Evolutionary conservation across 2,888 invertebrate genomes (phyloP).

Genomic region (Macrosoma leucophasiata): DNA sequence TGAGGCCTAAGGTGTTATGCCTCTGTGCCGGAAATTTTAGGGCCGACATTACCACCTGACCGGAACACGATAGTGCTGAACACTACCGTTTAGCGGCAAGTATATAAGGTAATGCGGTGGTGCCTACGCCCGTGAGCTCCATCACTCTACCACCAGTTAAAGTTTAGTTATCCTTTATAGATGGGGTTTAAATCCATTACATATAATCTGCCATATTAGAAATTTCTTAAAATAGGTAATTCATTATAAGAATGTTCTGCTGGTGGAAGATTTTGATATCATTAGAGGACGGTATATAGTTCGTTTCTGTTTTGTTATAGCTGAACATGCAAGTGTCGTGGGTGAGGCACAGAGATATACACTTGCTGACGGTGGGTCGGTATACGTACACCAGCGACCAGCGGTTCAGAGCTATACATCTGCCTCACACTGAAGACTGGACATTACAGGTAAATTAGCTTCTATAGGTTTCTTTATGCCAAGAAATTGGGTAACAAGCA

Average conservation of each 20-base stretch:
- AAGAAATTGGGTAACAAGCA: constrained; percentile 1
- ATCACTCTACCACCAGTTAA: too few species aligned
- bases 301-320: constrained; percentile 42
- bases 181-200: constrained; percentile 80
- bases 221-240: constrained; percentile 73
- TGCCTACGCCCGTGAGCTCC: too few species aligned
- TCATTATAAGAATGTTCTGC: constrained; percentile 77
- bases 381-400: constrained; percentile 96
- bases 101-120: too few species aligned
- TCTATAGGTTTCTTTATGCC: constrained; percentile 1
- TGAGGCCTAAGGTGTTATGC: too few species aligned
- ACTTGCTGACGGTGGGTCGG: constrained; percentile 90
- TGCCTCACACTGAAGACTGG: constrained; percentile 92
- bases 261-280: constrained; percentile 74
- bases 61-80: too few species aligned
- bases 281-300: constrained; percentile 71
- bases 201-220: constrained; percentile 77
- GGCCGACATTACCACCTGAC: too few species aligned
- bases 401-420: constrained; percentile 90
- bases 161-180: constrained; percentile 80
- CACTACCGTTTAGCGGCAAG: too few species aligned
- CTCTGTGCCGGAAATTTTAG: too few species aligned
- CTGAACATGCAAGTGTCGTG: constrained; percentile 88
- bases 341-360: constrained; percentile 93
- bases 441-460: constrained; percentile 86